phyloP scores from a whole-genome alignment of 2,113 vertebrate genomes.

The Stegostoma tigrinum region DNA sequence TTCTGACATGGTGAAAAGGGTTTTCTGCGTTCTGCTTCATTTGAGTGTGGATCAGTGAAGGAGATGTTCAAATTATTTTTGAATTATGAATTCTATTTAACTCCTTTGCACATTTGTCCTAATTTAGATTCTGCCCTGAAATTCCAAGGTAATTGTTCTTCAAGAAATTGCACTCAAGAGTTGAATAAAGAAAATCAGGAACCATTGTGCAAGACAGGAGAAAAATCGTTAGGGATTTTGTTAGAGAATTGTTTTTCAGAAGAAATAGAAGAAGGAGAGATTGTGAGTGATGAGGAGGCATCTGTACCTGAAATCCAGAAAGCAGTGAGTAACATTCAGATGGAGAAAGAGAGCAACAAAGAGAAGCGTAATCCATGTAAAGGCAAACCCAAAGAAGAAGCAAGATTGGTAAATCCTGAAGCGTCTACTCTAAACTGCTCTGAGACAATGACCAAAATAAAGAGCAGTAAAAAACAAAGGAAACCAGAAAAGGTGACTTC shows the following conservation, averaged over 20 bases:
- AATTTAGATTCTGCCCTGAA: background rate
- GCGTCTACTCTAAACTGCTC: background rate
- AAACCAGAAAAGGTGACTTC: background rate
- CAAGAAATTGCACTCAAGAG: slow-evolving; percentile 40
- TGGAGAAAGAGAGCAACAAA: background rate
- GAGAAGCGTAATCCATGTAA: slow-evolving; percentile 19
- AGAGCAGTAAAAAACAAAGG: background rate
- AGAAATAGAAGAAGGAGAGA: slow-evolving; percentile 88
- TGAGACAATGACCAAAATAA: background rate
- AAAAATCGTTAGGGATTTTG: slow-evolving; percentile 45
- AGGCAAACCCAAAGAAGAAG: background rate
- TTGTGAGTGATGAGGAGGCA: slow-evolving; percentile 72
- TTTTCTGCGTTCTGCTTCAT: background rate
- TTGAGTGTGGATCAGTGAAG: background rate
- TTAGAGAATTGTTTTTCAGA: slow-evolving; percentile 50
- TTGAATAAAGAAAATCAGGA: slow-evolving; percentile 89
- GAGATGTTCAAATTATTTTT: background rate
- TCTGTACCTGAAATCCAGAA: background rate
- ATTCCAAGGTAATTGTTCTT: background rate
- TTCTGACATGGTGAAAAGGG: background rate
- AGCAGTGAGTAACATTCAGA: slow-evolving; percentile 35
- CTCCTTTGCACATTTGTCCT: background rate
- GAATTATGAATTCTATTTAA: background rate
- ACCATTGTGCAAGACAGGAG: slow-evolving; percentile 56
- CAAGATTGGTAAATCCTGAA: background rate